phyloP scores from a whole-genome alignment of 2,113 vertebrate genomes.

The Varanus komodoensis region DNA sequence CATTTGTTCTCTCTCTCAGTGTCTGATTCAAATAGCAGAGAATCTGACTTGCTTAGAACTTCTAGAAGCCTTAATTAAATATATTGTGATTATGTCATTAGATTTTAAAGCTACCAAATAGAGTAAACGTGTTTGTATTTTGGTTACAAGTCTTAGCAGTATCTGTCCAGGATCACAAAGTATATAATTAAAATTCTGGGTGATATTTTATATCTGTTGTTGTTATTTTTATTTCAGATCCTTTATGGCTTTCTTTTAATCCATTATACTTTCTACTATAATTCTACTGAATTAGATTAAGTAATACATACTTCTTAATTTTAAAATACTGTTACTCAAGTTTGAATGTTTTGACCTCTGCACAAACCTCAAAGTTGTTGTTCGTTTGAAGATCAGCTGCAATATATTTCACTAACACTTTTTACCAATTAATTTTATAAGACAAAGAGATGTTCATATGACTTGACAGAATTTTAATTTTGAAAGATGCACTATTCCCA shows the following conservation, averaged over 20 bases:
- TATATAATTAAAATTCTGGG: conserved; percentile 48
- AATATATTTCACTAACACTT: conserved; percentile 47
- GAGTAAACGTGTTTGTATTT: conserved; percentile 47
- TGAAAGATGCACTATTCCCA: background rate
- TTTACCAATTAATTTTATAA: conserved; percentile 47
- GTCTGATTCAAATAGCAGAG: conserved; percentile 37
- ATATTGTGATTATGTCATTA: background rate
- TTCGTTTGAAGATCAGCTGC: conserved; percentile 47
- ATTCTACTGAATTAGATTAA: conserved; percentile 68
- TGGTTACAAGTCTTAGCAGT: conserved; percentile 50
- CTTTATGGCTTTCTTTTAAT: conserved; percentile 38
- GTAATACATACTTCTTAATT: conserved; percentile 57
- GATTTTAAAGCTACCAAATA: background rate
- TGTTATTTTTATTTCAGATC: conserved; percentile 50
- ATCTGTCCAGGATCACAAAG: conserved; percentile 62
- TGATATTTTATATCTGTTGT: conserved; percentile 33
- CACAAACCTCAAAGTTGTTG: conserved; percentile 38
- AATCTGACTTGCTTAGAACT: background rate
- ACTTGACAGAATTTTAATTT: conserved; percentile 28
- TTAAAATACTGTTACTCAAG: conserved; percentile 69
- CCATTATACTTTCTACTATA: conserved; percentile 50
- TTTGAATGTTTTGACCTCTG: conserved; percentile 50
- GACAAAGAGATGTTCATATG: background rate
- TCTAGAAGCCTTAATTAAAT: conserved; percentile 33
- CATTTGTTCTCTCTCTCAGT: background rate